Base-by-base conservation (phyloP, 2,113 vertebrate genomes). In the Onychorhynchus coronatus region DNA sequence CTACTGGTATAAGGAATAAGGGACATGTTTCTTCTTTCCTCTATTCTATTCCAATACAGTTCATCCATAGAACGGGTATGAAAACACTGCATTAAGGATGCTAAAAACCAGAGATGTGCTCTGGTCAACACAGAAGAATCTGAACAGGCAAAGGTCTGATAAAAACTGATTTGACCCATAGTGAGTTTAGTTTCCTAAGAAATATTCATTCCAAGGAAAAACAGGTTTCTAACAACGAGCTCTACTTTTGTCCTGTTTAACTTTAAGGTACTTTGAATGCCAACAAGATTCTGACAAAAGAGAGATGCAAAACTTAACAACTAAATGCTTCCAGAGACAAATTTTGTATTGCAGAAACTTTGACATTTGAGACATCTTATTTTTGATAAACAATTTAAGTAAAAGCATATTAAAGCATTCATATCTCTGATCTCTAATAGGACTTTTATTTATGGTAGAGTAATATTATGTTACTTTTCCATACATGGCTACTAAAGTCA, bases 1-100 rank as follows among this genome's bases (percentile, higher is more conserved):
- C 37, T 62, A 8, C 37, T 37, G 53, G 16, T 8, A 70, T 2
- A 4, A 13, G 3, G 6, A 22, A 7, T 5, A 10, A 2, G 4
- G 4, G 8, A 70, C 18, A 16, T 4, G 11, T 15, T 89, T 79
- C 4, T 59, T 42, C 31, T 65, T 81, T 14, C 7, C 11, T 74
- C 42, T 77, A 17, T 42, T 65, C 47, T 19, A 33, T 23, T 50
- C 55, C 22, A 74, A 9, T 7, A 66, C 30, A 46, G 46, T 13
- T 74, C 33, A 81, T 46, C 28, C n/a, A 28, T 1, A 46, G 13
- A 85, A 81, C 2, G 5, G 9, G 13, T 52, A 67, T 24, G 27
- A 81, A 89, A 59, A 41, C 53, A 85, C 1, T 2, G 16, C 12
- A 62, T 37, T 84, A 49, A 73, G 41, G 21, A 66, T 10, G 27